These are phyloP conservation scores for Enteromius argenteus DNA, from an alignment of 2,797 vertebrate species.

Conservation along the genomic window DNA sequence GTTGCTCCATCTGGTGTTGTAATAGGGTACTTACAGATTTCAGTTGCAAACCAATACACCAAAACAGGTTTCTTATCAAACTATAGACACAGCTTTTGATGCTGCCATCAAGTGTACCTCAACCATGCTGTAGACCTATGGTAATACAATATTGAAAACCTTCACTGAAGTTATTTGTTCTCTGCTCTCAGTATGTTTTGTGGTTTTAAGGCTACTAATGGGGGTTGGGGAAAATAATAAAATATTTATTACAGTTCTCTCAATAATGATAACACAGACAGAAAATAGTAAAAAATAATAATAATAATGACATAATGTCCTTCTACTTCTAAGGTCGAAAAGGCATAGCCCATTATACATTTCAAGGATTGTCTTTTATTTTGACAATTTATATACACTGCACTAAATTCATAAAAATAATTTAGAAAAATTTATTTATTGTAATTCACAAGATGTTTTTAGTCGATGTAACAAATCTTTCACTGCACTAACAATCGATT, in stretches of 20 bases:
- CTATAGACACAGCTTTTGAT: neutral
- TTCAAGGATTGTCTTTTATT: neutral
- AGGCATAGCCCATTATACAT: neutral
- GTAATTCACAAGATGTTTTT: neutral
- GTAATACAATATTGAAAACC: neutral
- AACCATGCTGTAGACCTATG: neutral
- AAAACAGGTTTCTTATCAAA: neutral
- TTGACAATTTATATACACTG: neutral
- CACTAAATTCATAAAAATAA: neutral
- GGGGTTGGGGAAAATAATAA: conserved; percentile 1
- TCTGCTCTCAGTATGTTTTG: neutral
- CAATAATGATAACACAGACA: conserved; percentile 1
- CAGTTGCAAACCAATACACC: neutral
- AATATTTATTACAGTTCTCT: conserved; percentile 5
- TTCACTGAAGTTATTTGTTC: neutral
- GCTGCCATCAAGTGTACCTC: neutral
- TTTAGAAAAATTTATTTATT: neutral
- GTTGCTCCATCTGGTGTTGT: conserved; percentile 21
- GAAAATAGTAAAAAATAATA: neutral
- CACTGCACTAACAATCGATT: neutral
- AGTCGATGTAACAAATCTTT: neutral
- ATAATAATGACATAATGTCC: neutral
- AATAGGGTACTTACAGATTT: neutral
- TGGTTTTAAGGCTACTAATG: neutral
- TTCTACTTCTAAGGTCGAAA: neutral